Evolutionary conservation across 2,888 invertebrate species (phyloP), one percentile per base, ranked within the genome.

Genomic region (Plutella xylostella): DNA sequence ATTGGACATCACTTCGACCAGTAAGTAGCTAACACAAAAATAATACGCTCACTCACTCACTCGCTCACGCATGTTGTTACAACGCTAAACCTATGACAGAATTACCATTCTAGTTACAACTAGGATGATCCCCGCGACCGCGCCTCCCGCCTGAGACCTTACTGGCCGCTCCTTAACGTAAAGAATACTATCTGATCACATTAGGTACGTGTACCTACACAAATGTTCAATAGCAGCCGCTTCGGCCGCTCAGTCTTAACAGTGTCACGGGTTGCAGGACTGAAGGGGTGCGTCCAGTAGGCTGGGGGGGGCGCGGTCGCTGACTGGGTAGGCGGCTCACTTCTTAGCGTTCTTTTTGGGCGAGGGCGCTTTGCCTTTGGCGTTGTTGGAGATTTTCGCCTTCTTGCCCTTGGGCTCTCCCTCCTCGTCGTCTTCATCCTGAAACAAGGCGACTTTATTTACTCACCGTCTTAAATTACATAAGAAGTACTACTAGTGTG

Each of bases 341-440:
- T 85, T 85, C 79, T 85, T 85, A 57, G 84, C 79, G 57, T 91
- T 90, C 78, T 90, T 90, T 86, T 91, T 91, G 73, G 89, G 89
- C 56, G 88, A 87, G 47, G 88, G 82, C 48, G 87, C 83, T 79
- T 90, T 90, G 63, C 89, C 90, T 74, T 89, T 88, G 65, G 88
- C 85, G 62, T 89, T 89, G 75, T 89, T 89, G 60, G 88, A 87
- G 72, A 90, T 78, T 83, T 91, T 91, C 73, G 89, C 88, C 65
- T 91, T 90, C 78, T 92, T 92, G 74, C 89, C 90, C 78, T 92
- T 92, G 59, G 92, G 90, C 72, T 90, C 90, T 33, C 90, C 91
- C 18, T 92, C 92, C 51, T 92, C 92, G 18, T 90, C 90, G 45
- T 90, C 90, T 49, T 90, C 90, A 48, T 89, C 89, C 74, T 90